Evolutionary conservation across 2,113 vertebrate species (phyloP).

Genomic region (Eudyptes chrysolophus): DNA sequence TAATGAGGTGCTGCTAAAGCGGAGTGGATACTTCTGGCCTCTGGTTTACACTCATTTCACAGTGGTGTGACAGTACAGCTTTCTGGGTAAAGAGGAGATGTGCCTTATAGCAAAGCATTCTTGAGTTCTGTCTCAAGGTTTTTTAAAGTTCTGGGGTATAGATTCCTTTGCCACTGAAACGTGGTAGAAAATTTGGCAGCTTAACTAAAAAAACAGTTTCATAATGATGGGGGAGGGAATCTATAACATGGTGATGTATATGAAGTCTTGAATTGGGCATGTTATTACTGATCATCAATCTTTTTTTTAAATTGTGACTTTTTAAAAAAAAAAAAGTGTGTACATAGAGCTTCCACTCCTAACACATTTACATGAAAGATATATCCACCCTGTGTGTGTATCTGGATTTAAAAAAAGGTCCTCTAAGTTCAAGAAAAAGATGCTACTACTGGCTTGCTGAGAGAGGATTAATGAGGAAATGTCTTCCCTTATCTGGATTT

Average conservation of each 20-base stretch:
- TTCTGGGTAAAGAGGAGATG: background rate
- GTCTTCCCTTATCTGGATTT: conserved; percentile 51
- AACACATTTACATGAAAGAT: background rate
- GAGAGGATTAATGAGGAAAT: conserved; percentile 55
- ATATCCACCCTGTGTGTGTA: background rate
- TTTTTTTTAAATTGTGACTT: background rate
- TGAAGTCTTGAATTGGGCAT: background rate
- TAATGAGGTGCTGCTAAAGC: background rate
- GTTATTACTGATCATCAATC: background rate
- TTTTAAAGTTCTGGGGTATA: background rate
- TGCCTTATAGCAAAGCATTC: background rate
- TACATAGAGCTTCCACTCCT: background rate
- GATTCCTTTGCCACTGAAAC: background rate
- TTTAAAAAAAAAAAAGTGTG: background rate
- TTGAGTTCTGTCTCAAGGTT: background rate
- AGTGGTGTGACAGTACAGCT: background rate
- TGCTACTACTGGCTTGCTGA: conserved; percentile 38
- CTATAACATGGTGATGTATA: background rate
- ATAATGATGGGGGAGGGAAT: background rate
- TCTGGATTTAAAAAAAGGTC: background rate
- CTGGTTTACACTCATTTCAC: background rate
- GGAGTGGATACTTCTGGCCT: background rate
- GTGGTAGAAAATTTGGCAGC: background rate
- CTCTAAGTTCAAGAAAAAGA: conserved; percentile 33
- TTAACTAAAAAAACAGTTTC: background rate